Conservation (phyloP, 2,113 vertebrate species). For the Hippopotamus amphibius region DNA sequence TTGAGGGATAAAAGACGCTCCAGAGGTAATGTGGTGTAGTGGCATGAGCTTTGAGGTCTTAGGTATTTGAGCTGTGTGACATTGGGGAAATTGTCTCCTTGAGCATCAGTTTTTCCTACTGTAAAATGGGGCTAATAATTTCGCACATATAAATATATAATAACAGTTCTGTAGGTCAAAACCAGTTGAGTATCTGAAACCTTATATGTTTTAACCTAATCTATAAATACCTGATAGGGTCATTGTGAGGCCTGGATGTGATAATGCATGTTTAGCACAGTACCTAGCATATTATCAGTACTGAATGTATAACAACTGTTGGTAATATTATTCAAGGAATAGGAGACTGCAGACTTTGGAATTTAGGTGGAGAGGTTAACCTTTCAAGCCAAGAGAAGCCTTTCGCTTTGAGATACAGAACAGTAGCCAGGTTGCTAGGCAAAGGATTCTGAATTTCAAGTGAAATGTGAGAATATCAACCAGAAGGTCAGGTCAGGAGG, state of each 20-base stretch:
- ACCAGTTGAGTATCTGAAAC: background rate
- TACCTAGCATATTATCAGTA: background rate
- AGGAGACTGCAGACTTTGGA: background rate
- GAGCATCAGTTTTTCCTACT: background rate
- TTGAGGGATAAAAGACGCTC: background rate
- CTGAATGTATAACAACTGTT: background rate
- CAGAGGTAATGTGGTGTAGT: background rate
- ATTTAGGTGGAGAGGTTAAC: background rate
- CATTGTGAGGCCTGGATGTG: background rate
- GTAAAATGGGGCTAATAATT: background rate
- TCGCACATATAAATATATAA: background rate
- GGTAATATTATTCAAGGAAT: background rate
- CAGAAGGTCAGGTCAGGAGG: background rate
- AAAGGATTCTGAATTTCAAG: background rate
- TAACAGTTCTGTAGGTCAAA: background rate
- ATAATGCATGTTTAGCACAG: background rate
- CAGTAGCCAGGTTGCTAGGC: background rate
- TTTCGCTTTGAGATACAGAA: background rate
- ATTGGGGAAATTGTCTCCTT: background rate
- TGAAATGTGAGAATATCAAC: background rate
- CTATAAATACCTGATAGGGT: background rate
- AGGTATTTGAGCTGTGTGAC: background rate
- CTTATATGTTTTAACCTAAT: background rate
- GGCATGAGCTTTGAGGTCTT: background rate
- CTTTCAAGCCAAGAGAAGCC: background rate